Percentiles rank a stretch among this genome's conserved stretches.
These are phyloP conservation scores for Hirudo medicinalis DNA, from an alignment of 1,140 invertebrate genomes.

Conservation along the genomic window DNA sequence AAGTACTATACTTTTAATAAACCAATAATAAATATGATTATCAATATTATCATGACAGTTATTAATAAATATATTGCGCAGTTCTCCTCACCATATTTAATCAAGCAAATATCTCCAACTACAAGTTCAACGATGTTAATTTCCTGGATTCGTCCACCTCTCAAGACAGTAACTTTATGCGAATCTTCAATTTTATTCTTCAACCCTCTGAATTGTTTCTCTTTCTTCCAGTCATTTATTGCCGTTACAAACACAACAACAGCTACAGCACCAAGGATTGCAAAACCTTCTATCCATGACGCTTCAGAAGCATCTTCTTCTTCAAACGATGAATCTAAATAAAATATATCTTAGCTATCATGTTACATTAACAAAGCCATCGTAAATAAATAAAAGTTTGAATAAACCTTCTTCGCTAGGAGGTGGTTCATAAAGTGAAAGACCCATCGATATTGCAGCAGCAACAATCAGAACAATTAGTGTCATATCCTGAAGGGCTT, in stretches of 20 bases:
- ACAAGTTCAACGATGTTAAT: constrained; percentile 82
- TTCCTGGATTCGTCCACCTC: constrained; percentile 77
- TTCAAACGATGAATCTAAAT: constrained; percentile 29
- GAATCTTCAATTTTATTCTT: constrained; percentile 97
- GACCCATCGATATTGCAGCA: constrained; percentile 38
- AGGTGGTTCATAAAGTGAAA: constrained; percentile 38
- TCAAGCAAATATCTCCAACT: constrained; percentile 60
- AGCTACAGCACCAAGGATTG: constrained; percentile 92
- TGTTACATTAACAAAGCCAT: neutral
- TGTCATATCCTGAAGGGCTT: constrained; percentile 51
- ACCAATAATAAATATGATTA: too few species aligned
- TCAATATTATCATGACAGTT: too few species aligned
- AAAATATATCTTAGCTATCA: too few species aligned
- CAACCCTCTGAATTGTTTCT: constrained; percentile 87
- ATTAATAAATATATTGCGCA: too few species aligned
- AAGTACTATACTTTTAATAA: too few species aligned
- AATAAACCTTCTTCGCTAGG: constrained; percentile 1
- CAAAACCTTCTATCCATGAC: constrained; percentile 94
- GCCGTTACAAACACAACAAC: constrained; percentile 95
- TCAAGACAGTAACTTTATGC: constrained; percentile 92
- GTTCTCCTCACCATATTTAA: constrained; percentile 44
- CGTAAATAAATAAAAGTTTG: neutral
- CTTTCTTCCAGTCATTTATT: constrained; percentile 98
- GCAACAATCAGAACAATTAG: constrained; percentile 63
- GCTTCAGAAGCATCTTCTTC: constrained; percentile 76